These are phyloP conservation scores for Sceloporus tristichus DNA, from an alignment of 2,113 vertebrate genomes.

Conservation along the genomic window DNA sequence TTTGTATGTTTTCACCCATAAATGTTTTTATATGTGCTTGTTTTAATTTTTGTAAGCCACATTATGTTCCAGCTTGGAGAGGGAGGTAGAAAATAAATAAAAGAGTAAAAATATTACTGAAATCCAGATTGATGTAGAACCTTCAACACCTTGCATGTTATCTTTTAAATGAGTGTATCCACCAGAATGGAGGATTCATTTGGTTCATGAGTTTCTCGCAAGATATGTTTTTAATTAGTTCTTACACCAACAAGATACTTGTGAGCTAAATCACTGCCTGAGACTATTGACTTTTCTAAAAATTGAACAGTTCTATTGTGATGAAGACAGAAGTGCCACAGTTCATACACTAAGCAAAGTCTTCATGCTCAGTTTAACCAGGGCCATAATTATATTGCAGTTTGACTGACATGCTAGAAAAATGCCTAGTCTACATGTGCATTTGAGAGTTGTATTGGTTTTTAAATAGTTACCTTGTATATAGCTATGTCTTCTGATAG, in stretches of 20 bases:
- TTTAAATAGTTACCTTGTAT: conserved; percentile 3
- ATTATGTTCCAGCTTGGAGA: too few relatives aligned
- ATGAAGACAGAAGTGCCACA: not conserved
- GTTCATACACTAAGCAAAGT: not conserved
- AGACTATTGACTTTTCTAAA: not conserved
- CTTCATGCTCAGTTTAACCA: not conserved
- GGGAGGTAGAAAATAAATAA: too few relatives aligned
- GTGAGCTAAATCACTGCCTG: not conserved
- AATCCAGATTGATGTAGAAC: too few relatives aligned
- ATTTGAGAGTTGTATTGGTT: not conserved
- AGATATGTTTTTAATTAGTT: not conserved
- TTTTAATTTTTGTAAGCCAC: too few relatives aligned
- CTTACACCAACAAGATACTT: not conserved
- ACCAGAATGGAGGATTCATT: not conserved
- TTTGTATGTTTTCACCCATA: too few relatives aligned
- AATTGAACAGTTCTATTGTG: not conserved
- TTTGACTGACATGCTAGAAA: not conserved
- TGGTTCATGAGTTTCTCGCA: not conserved
- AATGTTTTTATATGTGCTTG: too few relatives aligned
- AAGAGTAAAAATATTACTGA: too few relatives aligned
- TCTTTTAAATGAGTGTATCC: too few relatives aligned
- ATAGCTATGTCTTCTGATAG: not conserved
- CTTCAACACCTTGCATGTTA: too few relatives aligned
- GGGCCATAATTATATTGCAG: too few relatives aligned
- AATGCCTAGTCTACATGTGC: not conserved